Base-by-base conservation (phyloP, 1,140 invertebrate species). In the Mesaphorura yosii region DNA sequence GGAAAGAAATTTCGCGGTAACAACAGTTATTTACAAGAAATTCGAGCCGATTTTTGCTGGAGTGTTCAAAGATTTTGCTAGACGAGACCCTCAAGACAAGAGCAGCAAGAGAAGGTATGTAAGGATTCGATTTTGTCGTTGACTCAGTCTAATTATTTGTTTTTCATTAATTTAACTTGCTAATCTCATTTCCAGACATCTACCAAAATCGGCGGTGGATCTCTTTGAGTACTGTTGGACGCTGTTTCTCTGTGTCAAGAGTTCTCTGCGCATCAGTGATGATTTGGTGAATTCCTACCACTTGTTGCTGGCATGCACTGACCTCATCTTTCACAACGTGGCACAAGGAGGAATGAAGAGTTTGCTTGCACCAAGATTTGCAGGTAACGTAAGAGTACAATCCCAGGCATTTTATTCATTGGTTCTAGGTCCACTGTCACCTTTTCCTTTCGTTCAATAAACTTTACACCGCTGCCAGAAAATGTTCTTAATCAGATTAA, bases 201-300 rank as follows among this genome's bases (percentile, higher is more conserved):
- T 79, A 26, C 80, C 78, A 37, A 89, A 84, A 67, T 82, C 84
- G 15, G 75, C 82, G 45, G 76, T 78, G 29, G 84, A 87, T 67
- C 70, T 95, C 14, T 94, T 91, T 71, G 87, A 91, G 64, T 92
- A 95, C 66, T 84, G 83, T 64, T 96, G 91, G 92, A 88, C 84
- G 27, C 69, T 95, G 26, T 96, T 92, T 72, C 77, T 94, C 20
- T 83, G 84, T 70, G 82, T 91, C n/a, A 95, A 95, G 72, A 84
- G 81, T 52, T 80, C 84, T 63, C 80, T 86, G 64, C 75, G 82
- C 40, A 80, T 81, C 45, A 84, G 85, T 46, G 83, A 91, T 70
- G 91, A 96, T 73, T 72, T 97, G 55, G 90, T 97, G 1, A 92
- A 89, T 67, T 95, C 89, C 41, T 93, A 89, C 66, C 90, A 96